Conservation (phyloP, 2,888 invertebrate species). For the Hemicrepidius hirtus region DNA sequence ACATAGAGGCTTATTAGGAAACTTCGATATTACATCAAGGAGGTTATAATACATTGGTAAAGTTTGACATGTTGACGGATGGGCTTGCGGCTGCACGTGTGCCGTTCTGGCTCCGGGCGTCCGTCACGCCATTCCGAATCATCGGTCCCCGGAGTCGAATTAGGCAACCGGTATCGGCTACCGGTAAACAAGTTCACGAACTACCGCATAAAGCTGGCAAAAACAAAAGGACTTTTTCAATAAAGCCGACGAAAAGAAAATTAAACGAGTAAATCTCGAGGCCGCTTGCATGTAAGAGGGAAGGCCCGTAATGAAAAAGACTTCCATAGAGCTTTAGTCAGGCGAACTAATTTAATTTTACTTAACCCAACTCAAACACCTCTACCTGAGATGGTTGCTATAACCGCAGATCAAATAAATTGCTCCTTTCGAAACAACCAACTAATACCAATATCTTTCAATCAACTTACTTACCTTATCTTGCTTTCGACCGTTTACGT, state of each 20-base stretch:
- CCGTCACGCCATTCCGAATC: conserved; percentile 55
- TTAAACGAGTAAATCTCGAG: conserved; percentile 64
- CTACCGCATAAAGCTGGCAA: conserved; percentile 54
- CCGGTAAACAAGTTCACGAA: conserved; percentile 58
- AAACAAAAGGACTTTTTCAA: conserved; percentile 61
- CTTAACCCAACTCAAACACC: conserved; percentile 57
- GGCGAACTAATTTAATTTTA: conserved; percentile 61
- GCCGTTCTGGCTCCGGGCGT: conserved; percentile 35
- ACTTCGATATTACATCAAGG: conserved; percentile 68
- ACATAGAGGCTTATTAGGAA: conserved; percentile 65
- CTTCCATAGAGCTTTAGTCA: conserved; percentile 54
- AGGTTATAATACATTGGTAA: conserved; percentile 67
- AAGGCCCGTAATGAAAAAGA: conserved; percentile 56
- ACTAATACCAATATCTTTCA: conserved; percentile 39
- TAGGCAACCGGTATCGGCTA: conserved; percentile 57
- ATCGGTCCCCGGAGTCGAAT: conserved; percentile 62
- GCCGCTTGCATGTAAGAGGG: conserved; percentile 58
- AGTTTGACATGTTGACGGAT: conserved; percentile 69
- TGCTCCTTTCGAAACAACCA: conserved; percentile 39
- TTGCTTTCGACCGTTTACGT: background rate
- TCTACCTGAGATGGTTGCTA: conserved; percentile 46
- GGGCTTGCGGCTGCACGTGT: conserved; percentile 62
- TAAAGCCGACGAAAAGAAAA: conserved; percentile 62
- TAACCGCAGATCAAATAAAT: conserved; percentile 51
- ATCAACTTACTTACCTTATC: conserved; percentile 28